phyloP scores from a whole-genome alignment of 2,113 vertebrate genomes.

The Python bivittatus region DNA sequence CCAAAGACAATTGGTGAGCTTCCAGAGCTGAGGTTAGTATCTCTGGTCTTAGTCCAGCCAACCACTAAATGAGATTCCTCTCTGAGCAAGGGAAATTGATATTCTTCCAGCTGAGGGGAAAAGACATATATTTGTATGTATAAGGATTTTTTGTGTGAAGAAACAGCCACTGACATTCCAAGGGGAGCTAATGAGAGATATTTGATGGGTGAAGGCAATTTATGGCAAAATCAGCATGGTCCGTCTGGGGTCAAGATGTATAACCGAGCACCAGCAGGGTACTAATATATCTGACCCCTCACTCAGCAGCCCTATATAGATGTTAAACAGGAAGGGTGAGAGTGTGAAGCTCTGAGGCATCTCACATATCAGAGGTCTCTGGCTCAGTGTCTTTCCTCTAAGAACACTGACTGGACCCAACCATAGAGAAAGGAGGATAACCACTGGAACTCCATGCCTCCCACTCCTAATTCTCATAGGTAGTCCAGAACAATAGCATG shows the following conservation, averaged over 20 bases:
- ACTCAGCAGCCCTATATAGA: too few relatives aligned
- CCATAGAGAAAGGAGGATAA: too few relatives aligned
- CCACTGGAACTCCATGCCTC: too few relatives aligned
- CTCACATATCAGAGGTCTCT: too few relatives aligned
- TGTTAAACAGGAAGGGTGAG: too few relatives aligned
- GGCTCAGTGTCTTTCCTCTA: too few relatives aligned
- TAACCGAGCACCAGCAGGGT: background rate
- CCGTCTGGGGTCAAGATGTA: background rate
- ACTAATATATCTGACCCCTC: too few relatives aligned
- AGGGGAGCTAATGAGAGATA: background rate
- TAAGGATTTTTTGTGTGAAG: background rate
- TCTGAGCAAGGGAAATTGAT: background rate
- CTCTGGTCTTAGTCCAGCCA: background rate
- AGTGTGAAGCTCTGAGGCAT: too few relatives aligned
- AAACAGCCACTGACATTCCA: background rate
- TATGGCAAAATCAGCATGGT: background rate
- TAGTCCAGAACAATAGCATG: too few relatives aligned
- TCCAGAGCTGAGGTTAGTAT: background rate
- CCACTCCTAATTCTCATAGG: too few relatives aligned
- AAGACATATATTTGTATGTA: background rate
- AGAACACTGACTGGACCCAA: too few relatives aligned
- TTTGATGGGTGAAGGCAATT: background rate
- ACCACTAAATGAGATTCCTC: background rate
- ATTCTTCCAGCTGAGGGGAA: background rate
- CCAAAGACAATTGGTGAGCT: background rate